Evolutionary conservation across 2,797 vertebrate species (phyloP).

Genomic region (Coracias cyanogaster): DNA sequence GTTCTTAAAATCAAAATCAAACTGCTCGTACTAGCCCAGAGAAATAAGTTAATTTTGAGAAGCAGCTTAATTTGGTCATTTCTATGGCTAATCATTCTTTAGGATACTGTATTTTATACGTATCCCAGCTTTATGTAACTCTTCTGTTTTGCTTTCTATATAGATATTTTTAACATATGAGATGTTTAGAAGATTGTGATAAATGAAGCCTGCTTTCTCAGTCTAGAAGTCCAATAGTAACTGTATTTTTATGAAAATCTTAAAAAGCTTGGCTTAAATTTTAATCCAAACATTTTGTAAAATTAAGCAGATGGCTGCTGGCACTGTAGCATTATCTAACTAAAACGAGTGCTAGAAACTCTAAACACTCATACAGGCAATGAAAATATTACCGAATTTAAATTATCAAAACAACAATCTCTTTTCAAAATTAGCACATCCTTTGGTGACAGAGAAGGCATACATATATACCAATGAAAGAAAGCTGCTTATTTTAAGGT

Average conservation of each 20-base stretch:
- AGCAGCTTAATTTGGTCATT: background rate
- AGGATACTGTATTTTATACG: background rate
- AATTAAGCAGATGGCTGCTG: conserved; percentile 71
- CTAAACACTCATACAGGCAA: background rate
- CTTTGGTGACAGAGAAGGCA: background rate
- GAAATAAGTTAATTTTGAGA: background rate
- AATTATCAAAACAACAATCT: conserved; percentile 10
- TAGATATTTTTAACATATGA: background rate
- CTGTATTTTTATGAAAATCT: background rate
- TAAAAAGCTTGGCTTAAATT: conserved; percentile 12
- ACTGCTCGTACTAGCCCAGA: background rate
- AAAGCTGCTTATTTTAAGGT: background rate
- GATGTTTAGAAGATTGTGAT: background rate
- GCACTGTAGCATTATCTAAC: conserved; percentile 49
- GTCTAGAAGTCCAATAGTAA: background rate
- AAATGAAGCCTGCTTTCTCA: background rate
- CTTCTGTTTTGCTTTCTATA: background rate
- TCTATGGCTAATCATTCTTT: background rate
- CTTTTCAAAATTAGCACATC: background rate
- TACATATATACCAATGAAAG: background rate
- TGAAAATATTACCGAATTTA: conserved; percentile 50
- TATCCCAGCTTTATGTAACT: background rate
- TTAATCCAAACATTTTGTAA: conserved; percentile 49
- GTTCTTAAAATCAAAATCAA: background rate
- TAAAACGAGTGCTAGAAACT: conserved; percentile 47